Evolutionary conservation across 2,888 invertebrate genomes (phyloP).

Genomic region (Acanthacorydalis orientalis): DNA sequence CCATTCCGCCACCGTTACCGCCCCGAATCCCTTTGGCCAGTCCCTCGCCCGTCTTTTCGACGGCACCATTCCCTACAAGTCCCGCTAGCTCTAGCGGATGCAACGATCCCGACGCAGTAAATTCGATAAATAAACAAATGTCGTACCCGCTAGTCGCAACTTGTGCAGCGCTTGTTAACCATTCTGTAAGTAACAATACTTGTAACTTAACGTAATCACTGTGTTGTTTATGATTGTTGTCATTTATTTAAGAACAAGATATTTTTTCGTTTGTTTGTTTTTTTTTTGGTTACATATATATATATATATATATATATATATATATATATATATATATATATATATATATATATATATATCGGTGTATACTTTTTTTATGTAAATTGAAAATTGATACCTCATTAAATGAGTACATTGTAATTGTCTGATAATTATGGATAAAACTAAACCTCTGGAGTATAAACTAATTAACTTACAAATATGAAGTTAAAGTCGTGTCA

Average conservation of each 20-base stretch:
- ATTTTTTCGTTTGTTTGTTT: background rate
- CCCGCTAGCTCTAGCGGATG: conserved; percentile 16
- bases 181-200: conserved; percentile 27
- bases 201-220: background rate
- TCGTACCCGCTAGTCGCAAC: conserved; percentile 43
- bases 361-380: no score
- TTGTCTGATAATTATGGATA: no score
- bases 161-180: conserved; percentile 27
- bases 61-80: conserved; percentile 17
- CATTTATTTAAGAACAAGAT: background rate
- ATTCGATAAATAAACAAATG: conserved; percentile 48
- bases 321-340: no score
- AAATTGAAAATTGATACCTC: no score
- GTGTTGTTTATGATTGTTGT: background rate
- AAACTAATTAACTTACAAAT: no score
- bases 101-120: conserved; percentile 29
- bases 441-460: no score
- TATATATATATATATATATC: no score
- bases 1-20: conserved; percentile 37
- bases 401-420: no score
- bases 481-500: no score
- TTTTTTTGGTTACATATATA: background rate
- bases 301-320: no score
- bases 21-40: conserved; percentile 29
- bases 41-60: background rate